Evolutionary conservation across 2,888 invertebrate genomes (phyloP).

Genomic region (Muscina levida): DNA sequence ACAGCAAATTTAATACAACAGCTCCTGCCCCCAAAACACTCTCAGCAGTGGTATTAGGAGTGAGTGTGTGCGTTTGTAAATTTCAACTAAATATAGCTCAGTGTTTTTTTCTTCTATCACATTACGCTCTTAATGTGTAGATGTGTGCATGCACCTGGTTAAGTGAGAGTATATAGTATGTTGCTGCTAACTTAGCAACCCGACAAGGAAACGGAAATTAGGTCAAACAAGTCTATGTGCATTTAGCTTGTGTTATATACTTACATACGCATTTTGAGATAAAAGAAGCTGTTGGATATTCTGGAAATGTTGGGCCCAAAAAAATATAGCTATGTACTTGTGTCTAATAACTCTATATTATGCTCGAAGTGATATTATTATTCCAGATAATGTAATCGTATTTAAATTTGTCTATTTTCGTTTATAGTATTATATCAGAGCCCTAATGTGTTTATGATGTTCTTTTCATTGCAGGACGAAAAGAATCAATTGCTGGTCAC

Average conservation of each 20-base stretch:
- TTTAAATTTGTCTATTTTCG: background rate
- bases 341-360: no score
- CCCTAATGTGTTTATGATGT: slow-evolving; percentile 29
- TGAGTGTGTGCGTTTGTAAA: background rate
- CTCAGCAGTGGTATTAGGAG: no score
- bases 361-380: background rate
- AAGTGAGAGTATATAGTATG: slow-evolving; percentile 1
- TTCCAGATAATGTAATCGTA: background rate
- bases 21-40: no score
- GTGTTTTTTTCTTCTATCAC: no score
- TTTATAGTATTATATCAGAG: background rate
- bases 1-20: no score
- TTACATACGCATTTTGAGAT: background rate
- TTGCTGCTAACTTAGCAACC: slow-evolving; percentile 21
- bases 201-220: slow-evolving; percentile 31
- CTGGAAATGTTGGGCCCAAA: no score
- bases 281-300: background rate
- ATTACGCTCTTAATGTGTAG: background rate
- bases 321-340: no score
- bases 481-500: slow-evolving; percentile 97
- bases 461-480: slow-evolving; percentile 85
- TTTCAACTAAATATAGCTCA: slow-evolving; percentile 12
- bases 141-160: background rate
- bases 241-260: background rate
- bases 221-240: slow-evolving; percentile 9